Percentiles rank a stretch among this genome's conserved stretches.
phyloP scores from a whole-genome alignment of 2,888 invertebrate species.

The Yponomeuta evonymella region DNA sequence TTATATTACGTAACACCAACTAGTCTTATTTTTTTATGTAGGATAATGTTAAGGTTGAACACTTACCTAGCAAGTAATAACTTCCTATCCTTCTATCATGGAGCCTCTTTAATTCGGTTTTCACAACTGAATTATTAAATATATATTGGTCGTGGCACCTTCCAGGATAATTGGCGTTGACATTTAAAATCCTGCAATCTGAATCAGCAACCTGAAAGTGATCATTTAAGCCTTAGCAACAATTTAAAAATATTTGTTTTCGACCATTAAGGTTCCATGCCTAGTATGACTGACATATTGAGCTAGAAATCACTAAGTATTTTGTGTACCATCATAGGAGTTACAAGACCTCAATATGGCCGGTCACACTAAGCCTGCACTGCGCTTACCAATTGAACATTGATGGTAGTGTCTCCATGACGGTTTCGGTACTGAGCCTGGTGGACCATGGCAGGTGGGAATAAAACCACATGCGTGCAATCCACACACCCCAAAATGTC shows the following conservation, averaged over 20 bases:
- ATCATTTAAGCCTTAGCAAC: not conserved
- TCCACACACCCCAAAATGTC: not conserved
- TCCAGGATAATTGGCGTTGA: not conserved
- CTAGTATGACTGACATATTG: too few species aligned
- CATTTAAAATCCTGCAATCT: not conserved
- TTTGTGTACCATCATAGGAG: too few species aligned
- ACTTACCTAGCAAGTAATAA: constrained; percentile 3
- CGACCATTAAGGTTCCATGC: not conserved
- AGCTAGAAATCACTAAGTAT: too few species aligned
- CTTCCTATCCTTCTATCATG: not conserved
- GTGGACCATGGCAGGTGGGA: not conserved
- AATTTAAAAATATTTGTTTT: not conserved
- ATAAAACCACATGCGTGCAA: not conserved
- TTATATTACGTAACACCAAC: too few species aligned
- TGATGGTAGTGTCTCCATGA: not conserved
- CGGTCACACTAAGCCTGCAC: too few species aligned
- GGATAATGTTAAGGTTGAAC: too few species aligned
- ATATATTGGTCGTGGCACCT: not conserved
- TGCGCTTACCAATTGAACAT: not conserved
- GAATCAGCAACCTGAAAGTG: not conserved
- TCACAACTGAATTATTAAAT: not conserved
- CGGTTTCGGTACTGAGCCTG: not conserved
- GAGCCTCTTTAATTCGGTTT: not conserved
- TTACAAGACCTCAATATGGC: too few species aligned
- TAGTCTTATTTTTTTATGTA: too few species aligned